Conservation (phyloP, 2,113 vertebrate species). For the Pterocles burchelli region DNA sequence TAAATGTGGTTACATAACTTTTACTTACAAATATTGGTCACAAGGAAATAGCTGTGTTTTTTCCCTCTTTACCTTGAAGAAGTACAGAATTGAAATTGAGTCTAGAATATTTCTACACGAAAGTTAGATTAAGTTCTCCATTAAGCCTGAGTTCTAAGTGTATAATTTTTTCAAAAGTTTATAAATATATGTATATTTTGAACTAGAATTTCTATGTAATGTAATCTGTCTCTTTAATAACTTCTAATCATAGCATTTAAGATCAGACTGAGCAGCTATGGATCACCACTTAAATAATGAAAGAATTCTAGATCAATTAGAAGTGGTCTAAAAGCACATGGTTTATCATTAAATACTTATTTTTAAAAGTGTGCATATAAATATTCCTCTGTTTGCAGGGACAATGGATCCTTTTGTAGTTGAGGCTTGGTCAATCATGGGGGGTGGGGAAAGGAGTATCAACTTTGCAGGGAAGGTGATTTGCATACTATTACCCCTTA, state of each 20-base stretch:
- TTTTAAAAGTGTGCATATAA: not conserved
- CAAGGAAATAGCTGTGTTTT: not conserved
- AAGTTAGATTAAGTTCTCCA: not conserved
- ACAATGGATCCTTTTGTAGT: not conserved
- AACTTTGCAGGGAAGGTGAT: conserved; percentile 43
- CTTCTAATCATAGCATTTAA: conserved; percentile 1
- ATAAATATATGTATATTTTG: not conserved
- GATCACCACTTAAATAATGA: not conserved
- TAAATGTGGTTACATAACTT: not conserved
- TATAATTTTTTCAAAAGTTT: not conserved
- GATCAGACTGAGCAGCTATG: not conserved
- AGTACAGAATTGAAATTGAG: not conserved
- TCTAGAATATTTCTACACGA: not conserved
- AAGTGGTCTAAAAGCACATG: not conserved
- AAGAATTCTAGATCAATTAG: not conserved
- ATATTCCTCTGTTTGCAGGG: not conserved
- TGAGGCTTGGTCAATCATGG: conserved; percentile 8
- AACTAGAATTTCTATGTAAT: not conserved
- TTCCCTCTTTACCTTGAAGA: not conserved
- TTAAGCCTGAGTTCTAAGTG: not conserved
- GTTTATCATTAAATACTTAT: not conserved
- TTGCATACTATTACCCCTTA: conserved; percentile 53
- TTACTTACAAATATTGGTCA: not conserved
- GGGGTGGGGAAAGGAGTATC: not conserved
- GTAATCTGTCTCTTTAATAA: not conserved